phyloP scores from a whole-genome alignment of 2,113 vertebrate species.

The Dunckerocampus dactyliophorus region DNA sequence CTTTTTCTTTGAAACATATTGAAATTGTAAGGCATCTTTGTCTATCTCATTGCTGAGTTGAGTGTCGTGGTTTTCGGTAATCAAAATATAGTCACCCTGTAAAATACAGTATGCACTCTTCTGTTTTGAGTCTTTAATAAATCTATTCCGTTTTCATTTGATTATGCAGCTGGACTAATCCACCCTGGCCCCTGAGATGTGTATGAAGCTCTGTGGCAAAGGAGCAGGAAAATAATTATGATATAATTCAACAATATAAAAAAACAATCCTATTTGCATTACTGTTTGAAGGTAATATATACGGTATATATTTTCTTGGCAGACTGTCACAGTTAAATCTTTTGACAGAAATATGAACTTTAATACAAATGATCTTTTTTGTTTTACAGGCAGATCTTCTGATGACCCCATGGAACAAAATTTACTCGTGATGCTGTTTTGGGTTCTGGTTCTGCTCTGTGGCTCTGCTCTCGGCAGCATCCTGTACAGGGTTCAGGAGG shows the following conservation, averaged over 20 bases:
- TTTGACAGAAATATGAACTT: conserved; percentile 11
- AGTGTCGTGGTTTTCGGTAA: not conserved
- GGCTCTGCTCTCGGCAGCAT: conserved; percentile 61
- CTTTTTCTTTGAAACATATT: no score
- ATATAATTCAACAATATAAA: not conserved
- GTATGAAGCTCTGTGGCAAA: conserved; percentile 2
- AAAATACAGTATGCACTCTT: conserved; percentile 53
- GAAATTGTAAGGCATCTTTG: no score
- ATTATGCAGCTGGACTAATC: conserved; percentile 53
- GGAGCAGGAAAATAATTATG: conserved; percentile 33
- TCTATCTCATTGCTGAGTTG: no score
- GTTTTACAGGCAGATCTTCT: conserved; percentile 58
- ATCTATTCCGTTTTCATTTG: conserved; percentile 54
- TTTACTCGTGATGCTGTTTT: conserved; percentile 60
- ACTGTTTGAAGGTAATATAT: not conserved
- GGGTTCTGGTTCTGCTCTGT: conserved; percentile 63
- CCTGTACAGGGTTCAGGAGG: conserved; percentile 88
- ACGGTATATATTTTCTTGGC: not conserved
- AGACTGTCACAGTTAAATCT: not conserved
- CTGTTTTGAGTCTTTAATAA: conserved; percentile 30
- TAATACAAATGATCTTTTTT: conserved; percentile 27
- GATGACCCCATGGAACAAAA: conserved; percentile 70
- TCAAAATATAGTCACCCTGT: conserved; percentile 14
- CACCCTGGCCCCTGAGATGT: conserved; percentile 46
- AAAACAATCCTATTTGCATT: not conserved